Base-by-base conservation (phyloP, 2,888 invertebrate genomes). In the Neoscelio sp. region DNA sequence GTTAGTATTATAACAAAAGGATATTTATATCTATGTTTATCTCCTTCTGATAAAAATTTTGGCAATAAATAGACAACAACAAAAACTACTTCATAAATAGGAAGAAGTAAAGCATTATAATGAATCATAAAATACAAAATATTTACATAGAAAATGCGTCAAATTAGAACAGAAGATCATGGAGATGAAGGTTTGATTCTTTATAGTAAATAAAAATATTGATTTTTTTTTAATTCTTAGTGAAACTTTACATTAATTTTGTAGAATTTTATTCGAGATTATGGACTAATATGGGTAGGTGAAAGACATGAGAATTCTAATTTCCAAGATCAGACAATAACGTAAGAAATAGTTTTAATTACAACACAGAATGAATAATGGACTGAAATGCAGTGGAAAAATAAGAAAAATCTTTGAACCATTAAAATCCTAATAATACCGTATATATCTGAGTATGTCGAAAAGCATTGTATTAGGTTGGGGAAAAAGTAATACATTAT, bases 281-380 rank as follows among this genome's bases (percentile, higher is more conserved):
- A 92, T 84, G 92, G 92, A 30, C 86, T 92, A 84, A 86, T 91
- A 8, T 92, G 92, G 92, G 88, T 92, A 3, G 92, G 92, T 5
- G 89, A 90, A 13, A 56, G 62, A 17, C 70, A 62, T 23, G 40
- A 46, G 12, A 58, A 50, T 20, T 4, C 54, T 2, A 78, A 78
- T 58, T 56, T 54, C 6, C 12, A 71, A 3, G 80, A 83, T 10
- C 17, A 30, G 15, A 50, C 48, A n/a, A 44, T 73, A 23, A 73
- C 81, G 83, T 84, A 82, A 82, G 13, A 71, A 70, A 38, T 20
- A 38, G 46, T 26, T 10, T 28, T 17, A 30, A 18, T 56, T 40
- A 23, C 6, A n/a, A n/a, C n/a, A n/a, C n/a, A n/a, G n/a, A n/a
- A n/a, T 15, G 4, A n/a, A n/a, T n/a, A n/a, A n/a, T n/a, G n/a